Percentiles rank a stretch among this genome's conserved stretches.
Conservation (phyloP, 1,140 invertebrate species). For the Hermetia illucens region DNA sequence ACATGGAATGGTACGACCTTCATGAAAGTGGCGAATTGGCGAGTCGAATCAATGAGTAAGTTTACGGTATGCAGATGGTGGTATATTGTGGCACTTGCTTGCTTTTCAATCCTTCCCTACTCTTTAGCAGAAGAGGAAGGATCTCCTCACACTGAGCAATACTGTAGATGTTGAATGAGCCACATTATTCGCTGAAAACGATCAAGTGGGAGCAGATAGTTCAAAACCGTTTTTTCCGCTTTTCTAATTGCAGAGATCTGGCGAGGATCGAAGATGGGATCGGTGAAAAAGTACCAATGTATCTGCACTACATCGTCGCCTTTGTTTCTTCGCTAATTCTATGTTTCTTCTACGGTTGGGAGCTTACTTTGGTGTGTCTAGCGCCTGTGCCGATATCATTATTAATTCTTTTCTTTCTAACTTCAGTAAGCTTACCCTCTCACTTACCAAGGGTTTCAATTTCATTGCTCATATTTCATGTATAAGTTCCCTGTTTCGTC, state of each 20-base stretch:
- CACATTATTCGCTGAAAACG: no score
- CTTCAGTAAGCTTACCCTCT: no score
- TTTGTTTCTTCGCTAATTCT: slow-evolving; percentile 64
- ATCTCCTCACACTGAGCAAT: no score
- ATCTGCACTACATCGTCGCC: slow-evolving; percentile 59
- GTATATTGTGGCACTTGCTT: neutral
- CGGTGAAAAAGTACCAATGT: slow-evolving; percentile 82
- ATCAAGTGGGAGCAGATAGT: slow-evolving; percentile 1
- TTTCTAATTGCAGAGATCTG: slow-evolving; percentile 48
- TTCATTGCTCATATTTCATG: slow-evolving; percentile 55
- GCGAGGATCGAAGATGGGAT: slow-evolving; percentile 83
- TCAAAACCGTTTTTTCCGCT: slow-evolving; percentile 3
- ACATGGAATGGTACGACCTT: slow-evolving; percentile 84
- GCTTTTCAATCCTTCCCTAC: no score
- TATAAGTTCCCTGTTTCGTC: no score
- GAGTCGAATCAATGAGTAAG: slow-evolving; percentile 78
- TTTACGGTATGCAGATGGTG: no score
- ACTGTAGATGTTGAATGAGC: no score
- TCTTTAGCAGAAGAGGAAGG: no score
- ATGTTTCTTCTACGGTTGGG: slow-evolving; percentile 77
- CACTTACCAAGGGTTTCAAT: no score
- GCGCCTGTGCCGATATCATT: slow-evolving; percentile 64
- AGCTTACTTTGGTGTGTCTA: slow-evolving; percentile 77
- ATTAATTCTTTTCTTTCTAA: no score
- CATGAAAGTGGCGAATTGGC: slow-evolving; percentile 77